Evolutionary conservation across 2,113 vertebrate genomes (phyloP), one percentile per base, ranked within the genome.

Genomic region (Etheostoma spectabile): DNA sequence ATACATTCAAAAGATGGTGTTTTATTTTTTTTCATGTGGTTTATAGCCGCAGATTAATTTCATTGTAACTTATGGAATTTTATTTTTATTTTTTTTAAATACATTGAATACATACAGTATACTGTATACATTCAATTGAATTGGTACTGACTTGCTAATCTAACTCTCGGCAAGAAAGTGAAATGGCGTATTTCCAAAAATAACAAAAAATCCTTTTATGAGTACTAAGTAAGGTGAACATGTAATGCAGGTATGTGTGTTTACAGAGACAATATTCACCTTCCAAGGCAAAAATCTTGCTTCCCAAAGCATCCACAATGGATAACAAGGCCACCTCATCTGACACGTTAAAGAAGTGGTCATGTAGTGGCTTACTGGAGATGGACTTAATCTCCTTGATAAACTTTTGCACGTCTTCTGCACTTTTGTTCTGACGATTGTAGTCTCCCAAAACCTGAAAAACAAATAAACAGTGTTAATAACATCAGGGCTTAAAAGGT

Each of bases 341-440:
- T 0, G 97, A 97, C 85, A 99, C 98, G 15, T 99, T 99, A 95
- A 99, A 99, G 95, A 99, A 99, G 90, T 99, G 98, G 42, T 99
- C 97, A 13, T 94, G 95, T 15, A 94, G 92, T 6, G 96, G 97
- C 5, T 92, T 19, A 38, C 97, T 99, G 79, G 98, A 98, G 69
- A 99, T 98, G 18, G 94, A 96, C 80, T 92, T 94, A 67, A 99
- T 99, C 95, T 99, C 97, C 18, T 96, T 93, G 53, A 98, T 95
- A 79, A 99, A 97, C 88, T 95, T 98, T 24, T 93, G 74, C 22
- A 95, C 61, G 2, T 94, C 88, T 5, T 94, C 95, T 63, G 93
- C 69, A 74, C 95, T 97, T 93, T 97, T 95, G 89, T 98, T 99
- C 89, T 96, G 96, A 84, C 98, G 95, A 89, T 95, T 96, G 88